Base-by-base conservation (phyloP, 2,888 invertebrate species). In the Achlya flavicornis region DNA sequence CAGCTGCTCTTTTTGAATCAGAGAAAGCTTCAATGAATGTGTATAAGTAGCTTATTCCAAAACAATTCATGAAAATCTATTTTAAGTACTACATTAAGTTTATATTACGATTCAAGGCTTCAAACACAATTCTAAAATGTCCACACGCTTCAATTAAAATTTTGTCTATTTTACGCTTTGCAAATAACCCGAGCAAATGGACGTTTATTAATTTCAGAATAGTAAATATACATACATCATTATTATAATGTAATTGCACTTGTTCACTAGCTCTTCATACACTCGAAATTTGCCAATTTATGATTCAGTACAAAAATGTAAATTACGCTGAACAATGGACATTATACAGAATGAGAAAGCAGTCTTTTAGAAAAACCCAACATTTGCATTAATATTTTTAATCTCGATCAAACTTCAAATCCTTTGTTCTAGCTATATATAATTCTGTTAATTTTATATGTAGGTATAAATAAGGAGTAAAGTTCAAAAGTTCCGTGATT, bases 221-320 rank as follows among this genome's bases (percentile, higher is more conserved):
- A 76, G 79, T 86, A 83, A 78, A 84, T 80, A 79, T 83, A 80
- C 74, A 79, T 83, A 80, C 74, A 83, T 81, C 81, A 84, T 84
- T 83, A 81, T 82, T 84, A 60, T 76, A 79, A 84, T 83, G 87
- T 91, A 92, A 92, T 92, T 89, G 92, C 92, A 92, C 91, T 92
- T 92, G 84, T 85, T 85, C 53, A 53, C 68, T 81, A 81, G 80
- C 83, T 88, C 83, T 79, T 80, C 75, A 73, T 75, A 60, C 19
- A 43, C 60, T 73, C 75, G 75, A 78, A 73, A 78, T 78, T 81
- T 81, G 83, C 79, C 81, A 83, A 80, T 80, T 16, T 60, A 41
- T 60, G 60, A 16, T 43, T 53, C 19, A 19, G 60, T 60, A 60
- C 26, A 60, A 60, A 60, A 41, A 59, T 59, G 59, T 38, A 16